phyloP scores from a whole-genome alignment of 2,797 vertebrate species.

The Sus cebifrons region DNA sequence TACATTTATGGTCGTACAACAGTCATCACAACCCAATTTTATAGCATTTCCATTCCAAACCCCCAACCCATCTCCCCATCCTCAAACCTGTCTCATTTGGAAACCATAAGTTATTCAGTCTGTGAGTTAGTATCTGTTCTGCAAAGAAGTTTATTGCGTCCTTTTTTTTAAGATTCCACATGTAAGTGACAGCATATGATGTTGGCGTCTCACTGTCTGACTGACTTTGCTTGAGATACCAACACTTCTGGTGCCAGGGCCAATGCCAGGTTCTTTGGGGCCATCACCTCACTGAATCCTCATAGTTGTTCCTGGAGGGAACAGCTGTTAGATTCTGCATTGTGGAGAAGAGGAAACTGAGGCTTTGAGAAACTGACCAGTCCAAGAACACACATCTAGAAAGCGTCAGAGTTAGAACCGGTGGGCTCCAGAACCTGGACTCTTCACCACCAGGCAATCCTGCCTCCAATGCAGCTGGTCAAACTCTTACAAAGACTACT shows the following conservation, averaged over 20 bases:
- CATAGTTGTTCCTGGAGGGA: neutral
- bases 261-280: neutral
- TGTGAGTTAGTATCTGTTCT: too few species aligned
- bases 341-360: neutral
- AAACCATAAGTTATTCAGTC: too few species aligned
- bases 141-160: too few species aligned
- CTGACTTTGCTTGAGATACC: too few species aligned
- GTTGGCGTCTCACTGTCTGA: too few species aligned
- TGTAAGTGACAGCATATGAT: too few species aligned
- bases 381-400: neutral
- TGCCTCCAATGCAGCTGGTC: neutral
- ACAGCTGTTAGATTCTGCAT: neutral
- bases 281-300: neutral
- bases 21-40: too few species aligned
- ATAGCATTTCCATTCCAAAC: too few species aligned
- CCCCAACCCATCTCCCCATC: too few species aligned
- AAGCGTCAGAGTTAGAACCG: neutral
- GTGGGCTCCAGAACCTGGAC: neutral
- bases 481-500: neutral
- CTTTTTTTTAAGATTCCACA: too few species aligned
- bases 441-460: neutral
- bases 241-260: neutral
- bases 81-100: too few species aligned
- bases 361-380: neutral
- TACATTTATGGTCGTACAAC: too few species aligned